phyloP scores from a whole-genome alignment of 92 coral and sea anemone genomes.

The Heliopora coerulea region DNA sequence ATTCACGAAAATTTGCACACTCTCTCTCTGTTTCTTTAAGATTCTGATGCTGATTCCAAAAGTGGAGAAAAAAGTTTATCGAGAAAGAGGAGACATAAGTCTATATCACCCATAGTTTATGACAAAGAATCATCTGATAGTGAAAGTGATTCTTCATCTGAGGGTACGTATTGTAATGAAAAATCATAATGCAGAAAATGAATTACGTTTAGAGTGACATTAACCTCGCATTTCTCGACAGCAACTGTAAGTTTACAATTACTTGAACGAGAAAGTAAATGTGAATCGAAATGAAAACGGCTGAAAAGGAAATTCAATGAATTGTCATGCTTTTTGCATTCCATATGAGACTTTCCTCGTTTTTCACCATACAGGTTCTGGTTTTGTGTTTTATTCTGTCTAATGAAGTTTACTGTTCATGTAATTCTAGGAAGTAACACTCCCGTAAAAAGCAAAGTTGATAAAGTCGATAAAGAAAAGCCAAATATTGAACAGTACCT shows the following conservation, averaged over 20 bases:
- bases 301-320: too few species aligned
- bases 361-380: too few species aligned
- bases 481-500: conserved; percentile 67
- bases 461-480: conserved; percentile 66
- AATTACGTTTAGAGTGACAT: too few species aligned
- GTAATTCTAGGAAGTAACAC: conserved; percentile 28
- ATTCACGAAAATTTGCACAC: too few species aligned
- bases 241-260: too few species aligned
- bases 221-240: too few species aligned
- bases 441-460: conserved; percentile 83
- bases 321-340: too few species aligned
- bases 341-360: too few species aligned
- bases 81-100: conserved; percentile 62
- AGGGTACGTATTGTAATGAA: conserved; percentile 48
- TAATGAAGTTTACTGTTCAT: too few species aligned
- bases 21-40: conserved; percentile 30
- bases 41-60: conserved; percentile 55
- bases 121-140: conserved; percentile 65
- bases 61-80: conserved; percentile 45
- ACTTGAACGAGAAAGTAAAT: too few species aligned
- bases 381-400: too few species aligned
- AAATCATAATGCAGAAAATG: background rate
- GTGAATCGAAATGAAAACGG: too few species aligned
- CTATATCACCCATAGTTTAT: conserved; percentile 65
- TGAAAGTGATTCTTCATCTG: conserved; percentile 68